A percentile compares a stretch with the other conserved stretches of the same genome.
phyloP scores from a whole-genome alignment of 2,888 invertebrate species.

The Conchocele bisecta region DNA sequence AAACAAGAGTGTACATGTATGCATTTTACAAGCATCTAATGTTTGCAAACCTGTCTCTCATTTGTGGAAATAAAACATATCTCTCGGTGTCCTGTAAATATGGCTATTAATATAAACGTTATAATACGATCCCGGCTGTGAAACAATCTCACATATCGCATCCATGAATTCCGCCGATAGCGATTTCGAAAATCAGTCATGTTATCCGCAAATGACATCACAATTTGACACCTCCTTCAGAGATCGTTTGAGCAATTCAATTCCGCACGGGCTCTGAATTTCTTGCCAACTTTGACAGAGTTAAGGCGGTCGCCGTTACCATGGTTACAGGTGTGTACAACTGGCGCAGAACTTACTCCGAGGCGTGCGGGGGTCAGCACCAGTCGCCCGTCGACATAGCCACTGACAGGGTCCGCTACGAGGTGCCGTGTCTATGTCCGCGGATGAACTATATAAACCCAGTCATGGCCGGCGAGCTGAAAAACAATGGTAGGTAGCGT shows the following conservation, averaged over 20 bases:
- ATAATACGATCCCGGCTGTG: no score
- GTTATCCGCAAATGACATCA: background rate
- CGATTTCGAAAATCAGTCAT: no score
- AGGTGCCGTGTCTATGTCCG: slow-evolving; percentile 34
- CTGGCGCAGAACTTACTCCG: slow-evolving; percentile 48
- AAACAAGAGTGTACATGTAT: no score
- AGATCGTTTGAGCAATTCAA: background rate
- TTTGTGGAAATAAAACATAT: background rate
- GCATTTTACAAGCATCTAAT: background rate
- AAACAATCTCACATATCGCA: no score
- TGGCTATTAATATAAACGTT: no score
- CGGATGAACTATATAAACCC: slow-evolving; percentile 30
- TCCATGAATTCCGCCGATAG: no score
- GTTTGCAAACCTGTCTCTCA: background rate
- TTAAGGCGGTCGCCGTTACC: background rate
- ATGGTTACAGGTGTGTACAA: slow-evolving; percentile 45
- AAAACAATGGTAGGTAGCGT: slow-evolving; percentile 53
- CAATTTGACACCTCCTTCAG: background rate
- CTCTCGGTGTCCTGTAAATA: no score
- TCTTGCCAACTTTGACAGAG: no score
- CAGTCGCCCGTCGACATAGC: slow-evolving; percentile 58
- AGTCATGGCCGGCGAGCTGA: slow-evolving; percentile 38
- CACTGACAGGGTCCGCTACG: slow-evolving; percentile 41
- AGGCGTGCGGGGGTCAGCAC: slow-evolving; percentile 41
- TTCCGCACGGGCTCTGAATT: no score